These are phyloP conservation scores for Tenthredo notha DNA, from an alignment of 2,888 invertebrate species.

Conservation along the genomic window DNA sequence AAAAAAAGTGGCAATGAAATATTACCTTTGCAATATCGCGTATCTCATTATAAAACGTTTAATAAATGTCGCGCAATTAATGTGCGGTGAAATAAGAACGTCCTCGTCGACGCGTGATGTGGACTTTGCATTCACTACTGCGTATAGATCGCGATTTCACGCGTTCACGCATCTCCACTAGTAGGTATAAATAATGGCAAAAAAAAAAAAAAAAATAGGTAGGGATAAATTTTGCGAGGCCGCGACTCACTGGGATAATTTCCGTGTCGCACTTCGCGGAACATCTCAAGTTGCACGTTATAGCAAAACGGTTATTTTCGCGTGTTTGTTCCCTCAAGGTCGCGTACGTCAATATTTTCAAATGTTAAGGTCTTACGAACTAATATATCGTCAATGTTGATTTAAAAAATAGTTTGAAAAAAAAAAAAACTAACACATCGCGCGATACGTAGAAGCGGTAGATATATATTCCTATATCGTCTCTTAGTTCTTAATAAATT, in stretches of 20 bases:
- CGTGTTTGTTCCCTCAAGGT: slow-evolving; percentile 18
- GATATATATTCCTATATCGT: not conserved
- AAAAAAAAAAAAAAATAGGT: not conserved
- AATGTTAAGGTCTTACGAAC: slow-evolving; percentile 38
- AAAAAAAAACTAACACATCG: slow-evolving; percentile 8
- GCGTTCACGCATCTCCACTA: slow-evolving; percentile 7
- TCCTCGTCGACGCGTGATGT: not conserved
- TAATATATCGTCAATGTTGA: not conserved
- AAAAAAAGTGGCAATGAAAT: not conserved
- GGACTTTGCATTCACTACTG: slow-evolving; percentile 30
- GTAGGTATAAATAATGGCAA: not conserved
- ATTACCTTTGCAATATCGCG: not conserved
- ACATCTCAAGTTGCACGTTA: slow-evolving; percentile 14
- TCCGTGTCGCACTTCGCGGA: slow-evolving; percentile 2
- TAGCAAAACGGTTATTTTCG: slow-evolving; percentile 36
- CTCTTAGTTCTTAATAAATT: not conserved
- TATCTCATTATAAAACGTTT: not conserved
- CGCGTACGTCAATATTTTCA: slow-evolving; percentile 40
- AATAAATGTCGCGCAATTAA: slow-evolving; percentile 12
- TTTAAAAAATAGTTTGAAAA: not conserved
- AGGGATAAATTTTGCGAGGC: slow-evolving; percentile 21
- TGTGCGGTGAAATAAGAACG: not conserved
- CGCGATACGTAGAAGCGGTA: not conserved
- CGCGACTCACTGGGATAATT: not conserved
- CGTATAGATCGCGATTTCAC: slow-evolving; percentile 14